Percentiles rank a stretch among this genome's conserved stretches.
phyloP scores from a whole-genome alignment of 2,113 vertebrate species.

The Asarcornis scutulata region DNA sequence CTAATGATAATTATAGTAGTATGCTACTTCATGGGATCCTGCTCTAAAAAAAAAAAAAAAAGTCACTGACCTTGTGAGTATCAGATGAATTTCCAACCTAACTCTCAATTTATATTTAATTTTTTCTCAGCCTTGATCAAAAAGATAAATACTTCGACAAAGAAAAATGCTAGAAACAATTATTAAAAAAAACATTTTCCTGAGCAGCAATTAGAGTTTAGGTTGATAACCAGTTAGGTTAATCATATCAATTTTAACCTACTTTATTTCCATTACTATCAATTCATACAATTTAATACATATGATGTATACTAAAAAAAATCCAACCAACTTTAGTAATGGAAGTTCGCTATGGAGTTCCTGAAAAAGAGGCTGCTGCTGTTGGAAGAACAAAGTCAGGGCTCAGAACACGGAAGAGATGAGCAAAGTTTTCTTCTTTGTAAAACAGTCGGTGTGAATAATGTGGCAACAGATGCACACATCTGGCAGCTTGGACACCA shows the following conservation, averaged over 20 bases:
- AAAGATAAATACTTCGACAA: no score
- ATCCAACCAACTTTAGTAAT: not conserved
- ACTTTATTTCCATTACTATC: not conserved
- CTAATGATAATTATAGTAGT: not conserved
- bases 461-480: not conserved
- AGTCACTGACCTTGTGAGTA: not conserved
- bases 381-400: not conserved
- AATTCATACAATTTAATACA: not conserved
- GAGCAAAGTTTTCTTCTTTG: not conserved
- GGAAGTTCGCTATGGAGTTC: rapidly evolving
- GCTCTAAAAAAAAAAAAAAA: not conserved
- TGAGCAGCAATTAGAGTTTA: not conserved
- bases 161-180: not conserved
- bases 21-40: not conserved
- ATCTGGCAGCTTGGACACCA: not conserved
- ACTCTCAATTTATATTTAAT: no score
- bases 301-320: not conserved
- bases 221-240: not conserved
- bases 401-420: not conserved
- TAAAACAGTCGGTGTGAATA: not conserved
- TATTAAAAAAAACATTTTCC: not conserved
- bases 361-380: not conserved
- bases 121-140: not conserved
- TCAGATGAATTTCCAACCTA: not conserved
- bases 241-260: not conserved